phyloP scores from a whole-genome alignment of 2,888 invertebrate species.

The Argynnis bischoffii region DNA sequence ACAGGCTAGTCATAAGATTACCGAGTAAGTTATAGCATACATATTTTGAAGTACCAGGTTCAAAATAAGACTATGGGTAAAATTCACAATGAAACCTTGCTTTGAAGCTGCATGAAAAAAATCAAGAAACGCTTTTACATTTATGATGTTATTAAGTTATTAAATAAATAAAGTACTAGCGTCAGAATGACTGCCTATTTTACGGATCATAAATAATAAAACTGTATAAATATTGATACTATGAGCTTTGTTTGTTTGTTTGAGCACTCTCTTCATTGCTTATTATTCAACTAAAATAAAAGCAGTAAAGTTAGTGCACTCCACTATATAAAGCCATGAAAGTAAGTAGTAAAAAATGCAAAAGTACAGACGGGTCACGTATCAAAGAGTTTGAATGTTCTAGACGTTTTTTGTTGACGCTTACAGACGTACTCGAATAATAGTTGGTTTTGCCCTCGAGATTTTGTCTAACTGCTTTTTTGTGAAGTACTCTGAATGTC shows the following conservation, averaged over 20 bases:
- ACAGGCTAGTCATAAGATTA: too few species aligned
- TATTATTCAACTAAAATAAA: constrained; percentile 5
- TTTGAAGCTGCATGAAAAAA: too few species aligned
- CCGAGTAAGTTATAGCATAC: too few species aligned
- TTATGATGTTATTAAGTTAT: too few species aligned
- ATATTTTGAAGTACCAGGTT: too few species aligned
- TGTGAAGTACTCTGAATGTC: constrained; percentile 15
- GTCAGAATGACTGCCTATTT: too few species aligned
- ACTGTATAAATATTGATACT: neutral
- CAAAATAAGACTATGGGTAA: too few species aligned
- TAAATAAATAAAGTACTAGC: too few species aligned
- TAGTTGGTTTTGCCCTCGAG: constrained; percentile 28
- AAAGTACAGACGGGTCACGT: constrained; percentile 29
- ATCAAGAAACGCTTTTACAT: too few species aligned
- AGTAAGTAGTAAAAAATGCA: constrained; percentile 29
- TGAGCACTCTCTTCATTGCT: neutral
- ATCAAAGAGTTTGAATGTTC: constrained; percentile 35
- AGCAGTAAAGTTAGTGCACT: constrained; percentile 8
- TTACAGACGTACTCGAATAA: constrained; percentile 29
- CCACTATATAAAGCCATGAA: constrained; percentile 15
- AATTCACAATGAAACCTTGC: too few species aligned
- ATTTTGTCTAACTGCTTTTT: constrained; percentile 27
- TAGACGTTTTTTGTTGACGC: constrained; percentile 42
- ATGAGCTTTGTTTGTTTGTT: neutral
- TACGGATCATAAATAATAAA: too few species aligned